Percentiles rank a stretch among this genome's conserved stretches.
Evolutionary conservation across 2,797 vertebrate genomes (phyloP).

Genomic region (Syngnathus rostellatus): DNA sequence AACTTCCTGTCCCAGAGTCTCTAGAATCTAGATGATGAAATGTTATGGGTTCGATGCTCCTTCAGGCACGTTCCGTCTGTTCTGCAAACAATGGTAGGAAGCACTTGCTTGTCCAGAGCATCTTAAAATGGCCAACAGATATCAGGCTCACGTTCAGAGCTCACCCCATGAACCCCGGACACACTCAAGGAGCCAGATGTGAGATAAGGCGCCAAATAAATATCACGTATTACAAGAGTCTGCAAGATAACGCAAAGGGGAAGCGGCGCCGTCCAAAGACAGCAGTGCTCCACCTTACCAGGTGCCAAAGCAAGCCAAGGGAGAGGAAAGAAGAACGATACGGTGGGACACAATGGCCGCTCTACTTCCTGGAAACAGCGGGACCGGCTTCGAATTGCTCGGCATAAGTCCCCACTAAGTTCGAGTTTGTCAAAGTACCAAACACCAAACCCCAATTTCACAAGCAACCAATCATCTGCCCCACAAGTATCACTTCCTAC

Average conservation of each 20-base stretch:
- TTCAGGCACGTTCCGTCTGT: background rate
- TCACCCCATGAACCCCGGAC: conserved; percentile 29
- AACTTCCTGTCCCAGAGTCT: conserved; percentile 9
- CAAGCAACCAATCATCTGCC: background rate
- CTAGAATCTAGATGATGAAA: conserved; percentile 33
- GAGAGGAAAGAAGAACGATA: background rate
- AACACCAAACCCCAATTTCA: background rate
- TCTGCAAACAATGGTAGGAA: conserved; percentile 50
- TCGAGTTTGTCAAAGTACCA: background rate
- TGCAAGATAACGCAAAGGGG: conserved; percentile 33
- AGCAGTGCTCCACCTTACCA: background rate
- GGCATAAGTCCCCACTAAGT: background rate
- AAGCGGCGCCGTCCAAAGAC: background rate
- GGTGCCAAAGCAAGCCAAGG: conserved; percentile 23
- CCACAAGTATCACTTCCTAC: background rate
- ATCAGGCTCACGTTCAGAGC: conserved; percentile 13
- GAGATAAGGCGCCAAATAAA: conserved; percentile 30
- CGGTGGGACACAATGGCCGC: background rate
- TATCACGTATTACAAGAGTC: conserved; percentile 40
- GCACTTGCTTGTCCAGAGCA: conserved; percentile 15
- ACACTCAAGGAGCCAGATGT: conserved; percentile 19
- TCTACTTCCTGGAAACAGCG: background rate
- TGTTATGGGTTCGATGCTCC: background rate
- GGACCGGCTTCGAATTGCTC: background rate
- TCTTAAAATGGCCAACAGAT: conserved; percentile 16